Evolutionary conservation across 2,888 invertebrate species (phyloP), one percentile per base, ranked within the genome.

Genomic region (Cephus pulcher): DNA sequence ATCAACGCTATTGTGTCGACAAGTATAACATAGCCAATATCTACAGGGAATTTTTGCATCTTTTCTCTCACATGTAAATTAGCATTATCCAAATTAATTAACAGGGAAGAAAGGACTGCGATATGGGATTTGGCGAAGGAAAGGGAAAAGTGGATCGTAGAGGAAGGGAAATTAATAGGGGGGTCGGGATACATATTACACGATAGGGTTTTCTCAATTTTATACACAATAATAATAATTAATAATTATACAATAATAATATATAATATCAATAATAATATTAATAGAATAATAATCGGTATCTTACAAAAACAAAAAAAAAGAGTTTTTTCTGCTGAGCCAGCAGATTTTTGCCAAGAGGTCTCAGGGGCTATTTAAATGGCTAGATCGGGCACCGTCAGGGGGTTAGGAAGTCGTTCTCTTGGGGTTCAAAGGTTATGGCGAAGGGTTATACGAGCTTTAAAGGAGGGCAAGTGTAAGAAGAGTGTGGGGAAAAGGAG

Each of bases 31-130:
- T 71, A 32, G 71, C 71, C 33, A 56, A 33, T 71, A 71, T 71
- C 71, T 71, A 71, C 71, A 71, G 15, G 71, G 71, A 9, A 56
- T 56, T 23, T 76, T 78, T 80, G 76, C 73, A 78, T 80, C 78
- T 76, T 75, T 85, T 77, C 78, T 77, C 83, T 82, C 80, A 83
- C 82, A 84, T 88, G 84, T 77, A 79, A 83, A 88, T 88, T 87
- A 89, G 87, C 86, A 85, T 86, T 89, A 89, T 89, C 87, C 89
- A 84, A 87, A 84, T 82, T 87, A 89, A 88, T 88, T 85, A 89
- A 90, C 89, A 89, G 78, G 75, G 78, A 78, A 79, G 80, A 80
- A 79, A 79, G 76, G 76, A 77, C 76, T 69, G 56, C 9, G 56
- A 23, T 56, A 56, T 1, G 23, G 56, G 56, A 15, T 56, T 9